phyloP scores from a whole-genome alignment of 2,888 invertebrate genomes.

The Julus scandinavius region DNA sequence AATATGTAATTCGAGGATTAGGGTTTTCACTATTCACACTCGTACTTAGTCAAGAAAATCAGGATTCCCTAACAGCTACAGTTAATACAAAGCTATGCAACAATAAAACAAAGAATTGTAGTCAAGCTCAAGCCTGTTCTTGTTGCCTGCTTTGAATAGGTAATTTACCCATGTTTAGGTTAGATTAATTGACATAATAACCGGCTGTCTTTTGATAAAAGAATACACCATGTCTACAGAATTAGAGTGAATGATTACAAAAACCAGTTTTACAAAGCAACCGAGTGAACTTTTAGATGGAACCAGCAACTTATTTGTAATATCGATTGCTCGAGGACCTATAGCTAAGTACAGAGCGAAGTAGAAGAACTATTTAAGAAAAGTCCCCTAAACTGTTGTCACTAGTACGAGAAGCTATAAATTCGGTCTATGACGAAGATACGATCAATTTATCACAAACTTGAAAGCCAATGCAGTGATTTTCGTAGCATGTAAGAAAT shows the following conservation, averaged over 20 bases:
- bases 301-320: neutral
- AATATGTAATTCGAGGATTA: too few relatives aligned
- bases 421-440: neutral
- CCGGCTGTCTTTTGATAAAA: neutral
- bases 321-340: neutral
- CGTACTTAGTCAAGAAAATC: too few relatives aligned
- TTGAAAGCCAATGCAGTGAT: conserved; percentile 48
- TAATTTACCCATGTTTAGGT: too few relatives aligned
- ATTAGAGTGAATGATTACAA: neutral
- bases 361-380: neutral
- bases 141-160: too few relatives aligned
- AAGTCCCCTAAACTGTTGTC: neutral
- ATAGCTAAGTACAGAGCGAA: neutral
- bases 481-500: neutral
- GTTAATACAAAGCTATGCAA: too few relatives aligned
- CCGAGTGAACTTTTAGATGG: neutral
- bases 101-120: too few relatives aligned
- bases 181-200: too few relatives aligned
- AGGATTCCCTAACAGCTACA: too few relatives aligned
- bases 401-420: neutral
- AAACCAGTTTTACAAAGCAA: neutral
- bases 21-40: too few relatives aligned
- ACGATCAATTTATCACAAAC: neutral
- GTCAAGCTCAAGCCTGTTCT: too few relatives aligned
- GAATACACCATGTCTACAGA: neutral